These are phyloP conservation scores for Cichlasoma orientale DNA, from an alignment of 2,797 vertebrate genomes.

Conservation along the genomic window DNA sequence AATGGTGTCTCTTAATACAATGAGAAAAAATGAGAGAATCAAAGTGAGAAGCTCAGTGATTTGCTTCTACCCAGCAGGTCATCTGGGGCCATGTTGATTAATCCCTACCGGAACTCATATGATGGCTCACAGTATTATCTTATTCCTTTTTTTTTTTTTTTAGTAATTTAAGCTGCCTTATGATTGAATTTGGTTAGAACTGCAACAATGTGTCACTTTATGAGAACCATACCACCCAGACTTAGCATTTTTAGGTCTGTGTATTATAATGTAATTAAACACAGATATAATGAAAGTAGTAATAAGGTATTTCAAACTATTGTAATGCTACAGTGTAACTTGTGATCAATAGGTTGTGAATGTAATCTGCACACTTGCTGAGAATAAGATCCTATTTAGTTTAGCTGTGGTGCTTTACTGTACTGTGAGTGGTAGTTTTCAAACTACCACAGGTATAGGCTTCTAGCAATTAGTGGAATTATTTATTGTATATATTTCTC, in stretches of 20 bases:
- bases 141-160: background rate
- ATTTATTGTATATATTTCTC: too few relatives aligned
- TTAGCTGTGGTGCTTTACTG: background rate
- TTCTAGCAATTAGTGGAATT: too few relatives aligned
- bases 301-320: background rate
- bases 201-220: background rate
- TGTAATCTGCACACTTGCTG: background rate
- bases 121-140: slow-evolving; percentile 48
- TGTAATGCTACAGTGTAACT: background rate
- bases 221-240: fast-evolving
- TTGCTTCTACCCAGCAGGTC: slow-evolving; percentile 43
- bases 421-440: background rate
- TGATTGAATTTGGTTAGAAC: slow-evolving; percentile 15
- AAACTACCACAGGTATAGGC: background rate
- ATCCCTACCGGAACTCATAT: slow-evolving; percentile 53
- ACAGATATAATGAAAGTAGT: background rate
- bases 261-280: background rate
- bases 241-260: background rate
- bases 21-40: slow-evolving; percentile 22
- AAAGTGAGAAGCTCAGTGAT: slow-evolving; percentile 32
- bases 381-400: background rate
- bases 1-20: slow-evolving; percentile 1
- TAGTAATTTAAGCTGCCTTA: slow-evolving; percentile 24
- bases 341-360: too few relatives aligned
- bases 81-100: slow-evolving; percentile 42